Evolutionary conservation across 1,140 invertebrate genomes (phyloP), one percentile per base, ranked within the genome.

Genomic region (Bombus balteatus): DNA sequence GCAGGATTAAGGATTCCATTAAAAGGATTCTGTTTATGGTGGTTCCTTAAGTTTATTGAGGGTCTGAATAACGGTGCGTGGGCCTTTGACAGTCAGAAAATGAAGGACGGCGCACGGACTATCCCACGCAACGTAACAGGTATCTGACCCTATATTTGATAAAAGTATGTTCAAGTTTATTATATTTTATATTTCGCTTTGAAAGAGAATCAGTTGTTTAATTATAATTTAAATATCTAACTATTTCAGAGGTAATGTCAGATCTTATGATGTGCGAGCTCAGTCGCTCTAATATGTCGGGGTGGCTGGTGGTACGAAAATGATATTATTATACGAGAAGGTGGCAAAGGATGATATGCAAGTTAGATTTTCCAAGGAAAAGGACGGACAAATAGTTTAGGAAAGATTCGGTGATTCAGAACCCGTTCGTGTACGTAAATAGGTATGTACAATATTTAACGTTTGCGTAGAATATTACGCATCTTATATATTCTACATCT

Each of bases 281-380:
- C 81, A 98, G 97, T 93, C 97, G 98, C 92, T 98, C 97, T 92
- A 97, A 97, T 32, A 98, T 98, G 41, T 96, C 97, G 32, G 32
- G n/a, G 98, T 97, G 1, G 96, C 96, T 72, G 98, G 98, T 71
- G 98, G 98, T 28, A 97, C 97, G 89, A 98, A 99, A 92, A 97
- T 99, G 83, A 98, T 99, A 83, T 95, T 99, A 70, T 96, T 99
- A 1, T 99, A 98, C 95, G 98, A 99, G 95, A 99, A 99, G 96
- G 32, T 32, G 32, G 32, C 32, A 32, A 32, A 32, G 32, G 32
- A 32, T 32, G 32, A 32, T 32, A 98, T 99, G 88, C 96, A 98
- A 91, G 96, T 99, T 78, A 95, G 98, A 74, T 99, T 99, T 95
- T 99, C 96, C 94, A 98, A 99, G 95, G 97, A 98, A 94, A 96